Percentiles rank a stretch among this genome's conserved stretches.
phyloP scores from a whole-genome alignment of 2,888 invertebrate genomes.

The Cerceris ruficornis region DNA sequence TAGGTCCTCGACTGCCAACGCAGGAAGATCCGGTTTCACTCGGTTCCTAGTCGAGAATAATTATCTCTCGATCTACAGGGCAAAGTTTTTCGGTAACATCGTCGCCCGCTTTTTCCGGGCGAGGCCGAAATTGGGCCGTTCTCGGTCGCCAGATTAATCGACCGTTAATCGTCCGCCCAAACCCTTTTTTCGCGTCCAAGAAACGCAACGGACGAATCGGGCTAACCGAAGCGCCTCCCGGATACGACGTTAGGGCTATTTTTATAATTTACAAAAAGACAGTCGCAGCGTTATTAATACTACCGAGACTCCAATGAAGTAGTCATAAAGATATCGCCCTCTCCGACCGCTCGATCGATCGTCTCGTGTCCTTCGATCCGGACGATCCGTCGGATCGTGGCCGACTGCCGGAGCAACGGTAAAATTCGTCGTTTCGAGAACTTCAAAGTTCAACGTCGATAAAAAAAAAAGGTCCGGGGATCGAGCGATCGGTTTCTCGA shows the following conservation, averaged over 20 bases:
- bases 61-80: slow-evolving; percentile 31
- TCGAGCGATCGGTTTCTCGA: not conserved
- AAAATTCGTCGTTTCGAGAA: not conserved
- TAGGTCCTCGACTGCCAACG: slow-evolving; percentile 38
- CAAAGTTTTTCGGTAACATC: slow-evolving; percentile 40
- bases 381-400: slow-evolving; percentile 4
- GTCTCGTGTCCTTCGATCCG: slow-evolving; percentile 14
- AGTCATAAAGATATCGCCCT: slow-evolving; percentile 31
- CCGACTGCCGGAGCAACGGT: not conserved
- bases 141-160: not conserved
- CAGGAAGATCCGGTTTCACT: slow-evolving; percentile 63
- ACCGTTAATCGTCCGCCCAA: not conserved
- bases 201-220: not conserved
- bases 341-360: slow-evolving; percentile 7
- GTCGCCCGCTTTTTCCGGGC: slow-evolving; percentile 13
- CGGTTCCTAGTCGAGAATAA: slow-evolving; percentile 55
- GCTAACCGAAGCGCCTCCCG: slow-evolving; percentile 12
- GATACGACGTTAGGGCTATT: slow-evolving; percentile 42
- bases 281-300: slow-evolving; percentile 58
- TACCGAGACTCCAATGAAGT: slow-evolving; percentile 28
- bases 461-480: not conserved
- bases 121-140: not conserved
- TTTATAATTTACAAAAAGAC: slow-evolving; percentile 54
- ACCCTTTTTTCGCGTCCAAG: not conserved
- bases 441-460: slow-evolving; percentile 25